phyloP scores from a whole-genome alignment of 1,140 invertebrate genomes.

The Sogatella furcifera region DNA sequence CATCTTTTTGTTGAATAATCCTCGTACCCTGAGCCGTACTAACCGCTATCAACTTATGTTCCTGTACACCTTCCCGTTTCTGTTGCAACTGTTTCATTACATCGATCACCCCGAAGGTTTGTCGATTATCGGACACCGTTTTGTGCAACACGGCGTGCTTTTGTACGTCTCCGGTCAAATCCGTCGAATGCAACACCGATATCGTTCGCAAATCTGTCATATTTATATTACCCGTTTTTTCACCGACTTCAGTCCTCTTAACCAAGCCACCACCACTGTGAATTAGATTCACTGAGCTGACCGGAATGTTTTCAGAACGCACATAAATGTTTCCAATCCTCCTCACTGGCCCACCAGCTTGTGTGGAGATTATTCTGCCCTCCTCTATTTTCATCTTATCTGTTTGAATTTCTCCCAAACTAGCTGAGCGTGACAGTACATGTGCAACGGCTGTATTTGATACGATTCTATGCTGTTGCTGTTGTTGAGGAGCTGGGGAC shows the following conservation, averaged over 20 bases:
- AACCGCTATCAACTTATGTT: neutral
- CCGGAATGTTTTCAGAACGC: constrained; percentile 1
- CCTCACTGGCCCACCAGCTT: neutral
- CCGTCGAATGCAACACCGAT: constrained; percentile 2
- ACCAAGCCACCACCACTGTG: neutral
- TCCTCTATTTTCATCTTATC: neutral
- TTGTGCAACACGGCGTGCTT: neutral
- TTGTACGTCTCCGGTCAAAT: neutral
- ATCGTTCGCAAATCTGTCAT: neutral
- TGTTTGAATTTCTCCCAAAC: neutral
- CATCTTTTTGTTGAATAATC: neutral
- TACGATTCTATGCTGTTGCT: neutral
- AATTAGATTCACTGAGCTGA: neutral
- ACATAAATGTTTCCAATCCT: constrained; percentile 13
- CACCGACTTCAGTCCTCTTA: neutral
- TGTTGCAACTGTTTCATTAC: neutral
- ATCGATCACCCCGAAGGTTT: neutral
- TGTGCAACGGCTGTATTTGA: neutral
- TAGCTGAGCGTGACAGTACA: neutral
- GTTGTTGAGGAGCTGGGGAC: neutral
- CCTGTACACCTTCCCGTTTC: neutral
- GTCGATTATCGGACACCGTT: neutral
- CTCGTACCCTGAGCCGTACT: neutral
- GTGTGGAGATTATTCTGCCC: neutral
- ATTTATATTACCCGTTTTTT: neutral